Conservation (phyloP, 1,140 invertebrate genomes). For the Drosophila nannoptera region DNA sequence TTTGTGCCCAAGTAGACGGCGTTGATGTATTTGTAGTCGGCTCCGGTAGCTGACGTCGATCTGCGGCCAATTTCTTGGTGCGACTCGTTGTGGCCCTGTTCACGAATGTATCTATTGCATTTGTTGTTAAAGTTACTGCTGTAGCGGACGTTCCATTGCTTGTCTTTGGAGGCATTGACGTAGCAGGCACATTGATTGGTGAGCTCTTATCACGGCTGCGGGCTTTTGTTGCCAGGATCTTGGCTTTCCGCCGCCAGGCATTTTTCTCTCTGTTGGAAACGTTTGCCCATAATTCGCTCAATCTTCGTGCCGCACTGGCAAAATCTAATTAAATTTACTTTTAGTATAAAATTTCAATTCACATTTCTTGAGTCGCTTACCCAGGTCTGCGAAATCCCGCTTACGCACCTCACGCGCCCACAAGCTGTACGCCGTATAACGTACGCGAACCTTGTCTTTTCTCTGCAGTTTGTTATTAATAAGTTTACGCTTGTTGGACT, state of each 20-base stretch:
- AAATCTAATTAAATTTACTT: conserved; percentile 82
- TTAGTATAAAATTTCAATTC: neutral
- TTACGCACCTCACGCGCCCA: conserved; percentile 91
- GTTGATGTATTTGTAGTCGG: conserved; percentile 6
- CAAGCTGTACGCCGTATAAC: conserved; percentile 93
- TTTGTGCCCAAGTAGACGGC: conserved; percentile 29
- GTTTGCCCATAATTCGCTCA: conserved; percentile 92
- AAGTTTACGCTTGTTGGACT: conserved; percentile 87
- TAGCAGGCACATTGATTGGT: neutral
- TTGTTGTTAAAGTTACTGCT: neutral
- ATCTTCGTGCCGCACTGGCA: conserved; percentile 86
- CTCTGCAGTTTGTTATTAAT: conserved; percentile 86
- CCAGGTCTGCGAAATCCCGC: conserved; percentile 83
- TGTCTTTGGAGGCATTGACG: neutral
- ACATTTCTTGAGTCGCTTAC: conserved; percentile 30
- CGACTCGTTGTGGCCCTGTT: conserved; percentile 72
- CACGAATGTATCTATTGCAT: conserved; percentile 46
- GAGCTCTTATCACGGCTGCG: conserved; percentile 48
- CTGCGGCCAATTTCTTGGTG: conserved; percentile 70
- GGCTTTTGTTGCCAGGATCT: conserved; percentile 79
- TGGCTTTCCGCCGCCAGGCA: conserved; percentile 82
- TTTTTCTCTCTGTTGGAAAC: conserved; percentile 80
- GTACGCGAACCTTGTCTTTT: conserved; percentile 87
- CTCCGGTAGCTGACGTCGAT: conserved; percentile 40
- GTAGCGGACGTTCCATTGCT: conserved; percentile 36